These are phyloP conservation scores for Bolborhynchus lineola DNA, from an alignment of 2,113 vertebrate genomes.

Conservation along the genomic window DNA sequence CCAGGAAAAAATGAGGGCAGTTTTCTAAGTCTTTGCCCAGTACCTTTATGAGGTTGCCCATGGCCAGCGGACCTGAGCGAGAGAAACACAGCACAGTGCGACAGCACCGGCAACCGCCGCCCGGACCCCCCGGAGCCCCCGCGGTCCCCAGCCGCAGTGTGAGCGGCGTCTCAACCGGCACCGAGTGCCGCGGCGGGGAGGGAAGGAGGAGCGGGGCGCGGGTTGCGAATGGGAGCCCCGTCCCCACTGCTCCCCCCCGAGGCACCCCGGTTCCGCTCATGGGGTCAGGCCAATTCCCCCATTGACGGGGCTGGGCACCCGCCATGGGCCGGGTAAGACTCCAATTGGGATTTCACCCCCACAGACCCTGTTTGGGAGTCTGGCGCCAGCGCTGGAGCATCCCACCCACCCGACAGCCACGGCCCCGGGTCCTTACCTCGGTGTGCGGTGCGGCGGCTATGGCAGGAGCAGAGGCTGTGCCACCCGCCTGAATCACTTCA, in stretches of 20 bases:
- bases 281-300: rapidly evolving
- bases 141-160: neutral
- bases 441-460: neutral
- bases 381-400: rapidly evolving
- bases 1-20: conserved; percentile 98
- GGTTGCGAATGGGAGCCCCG: neutral
- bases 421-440: neutral
- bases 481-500: conserved; percentile 77
- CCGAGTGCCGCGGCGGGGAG: neutral
- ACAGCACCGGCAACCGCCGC: neutral
- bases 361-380: rapidly evolving
- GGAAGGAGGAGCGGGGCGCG: neutral
- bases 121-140: neutral
- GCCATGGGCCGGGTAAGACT: rapidly evolving
- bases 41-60: conserved; percentile 99
- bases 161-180: neutral
- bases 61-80: conserved; percentile 88
- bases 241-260: neutral
- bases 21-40: conserved; percentile 98
- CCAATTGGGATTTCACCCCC: neutral
- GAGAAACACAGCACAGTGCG: conserved; percentile 78
- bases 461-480: conserved; percentile 74
- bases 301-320: neutral
- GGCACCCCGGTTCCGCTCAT: rapidly evolving
- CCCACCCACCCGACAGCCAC: rapidly evolving